Evolutionary conservation across 2,888 invertebrate genomes (phyloP).

Genomic region (Heteropelma amictum): DNA sequence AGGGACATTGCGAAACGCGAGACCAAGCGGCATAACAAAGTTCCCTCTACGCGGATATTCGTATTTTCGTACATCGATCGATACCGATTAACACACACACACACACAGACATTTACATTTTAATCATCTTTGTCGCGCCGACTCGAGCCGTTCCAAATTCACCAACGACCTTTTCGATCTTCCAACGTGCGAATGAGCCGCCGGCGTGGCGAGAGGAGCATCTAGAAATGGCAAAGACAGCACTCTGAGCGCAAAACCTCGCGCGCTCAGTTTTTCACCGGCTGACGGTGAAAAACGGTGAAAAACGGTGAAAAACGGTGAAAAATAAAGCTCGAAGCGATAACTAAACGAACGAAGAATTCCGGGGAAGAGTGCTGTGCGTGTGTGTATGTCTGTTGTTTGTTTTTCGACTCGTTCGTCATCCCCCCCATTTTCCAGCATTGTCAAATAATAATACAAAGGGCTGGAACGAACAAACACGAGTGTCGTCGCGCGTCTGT

Average conservation of each 20-base stretch:
- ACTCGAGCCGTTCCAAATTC: too few species aligned
- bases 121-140: too few species aligned
- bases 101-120: too few species aligned
- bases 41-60: neutral
- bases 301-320: neutral
- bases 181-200: too few species aligned
- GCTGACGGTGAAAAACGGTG: too few species aligned
- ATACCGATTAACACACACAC: neutral
- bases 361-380: neutral
- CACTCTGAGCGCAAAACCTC: too few species aligned
- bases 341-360: conserved; percentile 15
- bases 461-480: conserved; percentile 68
- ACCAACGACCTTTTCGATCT: too few species aligned
- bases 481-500: too few species aligned
- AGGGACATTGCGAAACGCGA: conserved; percentile 9
- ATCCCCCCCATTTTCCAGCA: conserved; percentile 54
- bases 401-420: conserved; percentile 17
- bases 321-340: neutral
- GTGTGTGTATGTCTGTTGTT: conserved; percentile 20
- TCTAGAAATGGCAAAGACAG: too few species aligned
- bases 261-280: too few species aligned
- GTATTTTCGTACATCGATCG: neutral
- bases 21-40: conserved; percentile 15
- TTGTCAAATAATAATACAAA: conserved; percentile 75
- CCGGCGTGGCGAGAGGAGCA: too few species aligned